Conservation (phyloP, 2,797 vertebrate species). For the Enteromius paludinosus region DNA sequence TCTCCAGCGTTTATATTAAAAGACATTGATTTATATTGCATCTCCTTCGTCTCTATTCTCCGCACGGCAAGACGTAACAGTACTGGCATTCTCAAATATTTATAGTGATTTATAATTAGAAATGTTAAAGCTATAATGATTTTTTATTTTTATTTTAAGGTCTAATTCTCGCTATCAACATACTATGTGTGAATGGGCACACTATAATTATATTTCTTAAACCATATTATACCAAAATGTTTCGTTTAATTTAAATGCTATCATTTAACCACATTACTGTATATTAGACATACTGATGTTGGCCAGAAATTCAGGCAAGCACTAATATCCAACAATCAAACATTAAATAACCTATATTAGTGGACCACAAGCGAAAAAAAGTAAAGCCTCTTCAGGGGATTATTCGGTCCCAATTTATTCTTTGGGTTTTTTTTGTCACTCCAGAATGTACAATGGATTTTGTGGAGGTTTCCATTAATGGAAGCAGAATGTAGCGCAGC, state of each 20-base stretch:
- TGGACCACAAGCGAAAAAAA: background rate
- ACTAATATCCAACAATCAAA: background rate
- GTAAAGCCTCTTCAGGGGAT: conserved; percentile 7
- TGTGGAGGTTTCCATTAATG: conserved; percentile 39
- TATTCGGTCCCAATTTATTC: conserved; percentile 3
- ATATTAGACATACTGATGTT: background rate
- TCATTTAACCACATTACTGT: background rate
- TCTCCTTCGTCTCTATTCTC: too few species aligned
- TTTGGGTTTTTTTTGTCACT: background rate
- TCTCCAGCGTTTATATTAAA: too few species aligned
- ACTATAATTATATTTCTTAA: too few species aligned
- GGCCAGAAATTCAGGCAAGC: background rate
- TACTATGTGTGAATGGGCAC: background rate
- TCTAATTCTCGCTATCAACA: background rate
- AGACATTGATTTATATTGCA: too few species aligned
- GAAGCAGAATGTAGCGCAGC: conserved; percentile 45
- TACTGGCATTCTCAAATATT: background rate
- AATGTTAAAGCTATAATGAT: background rate
- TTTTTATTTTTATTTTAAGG: background rate
- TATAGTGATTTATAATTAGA: background rate
- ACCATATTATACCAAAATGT: too few species aligned
- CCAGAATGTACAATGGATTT: conserved; percentile 9
- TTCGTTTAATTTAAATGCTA: background rate
- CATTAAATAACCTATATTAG: background rate
- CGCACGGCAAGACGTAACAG: too few species aligned